These are phyloP conservation scores for Ganaspis brasiliensis DNA, from an alignment of 2,888 invertebrate genomes.

Conservation along the genomic window DNA sequence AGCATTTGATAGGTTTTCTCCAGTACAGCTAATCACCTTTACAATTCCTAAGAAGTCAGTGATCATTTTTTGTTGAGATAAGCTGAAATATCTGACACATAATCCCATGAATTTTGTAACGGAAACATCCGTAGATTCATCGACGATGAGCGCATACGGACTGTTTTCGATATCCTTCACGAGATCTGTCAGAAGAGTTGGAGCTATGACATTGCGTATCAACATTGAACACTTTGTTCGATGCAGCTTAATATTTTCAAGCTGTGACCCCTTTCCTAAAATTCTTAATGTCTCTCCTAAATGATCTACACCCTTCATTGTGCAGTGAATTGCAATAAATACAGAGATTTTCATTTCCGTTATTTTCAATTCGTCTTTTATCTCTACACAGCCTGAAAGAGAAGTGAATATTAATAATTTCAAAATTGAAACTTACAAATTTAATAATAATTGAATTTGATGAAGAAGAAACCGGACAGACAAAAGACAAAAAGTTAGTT, in stretches of 20 bases:
- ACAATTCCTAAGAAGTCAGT: slow-evolving; percentile 63
- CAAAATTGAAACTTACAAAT: no score
- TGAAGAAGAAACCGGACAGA: no score
- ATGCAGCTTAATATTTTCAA: slow-evolving; percentile 55
- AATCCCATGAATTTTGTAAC: slow-evolving; percentile 62
- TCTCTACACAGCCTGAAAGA: no score
- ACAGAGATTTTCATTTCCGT: slow-evolving; percentile 56
- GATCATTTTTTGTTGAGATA: slow-evolving; percentile 52
- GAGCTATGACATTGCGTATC: slow-evolving; percentile 61
- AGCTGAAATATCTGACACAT: slow-evolving; percentile 63
- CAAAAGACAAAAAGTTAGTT: no score
- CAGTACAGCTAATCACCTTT: slow-evolving; percentile 47
- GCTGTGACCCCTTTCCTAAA: slow-evolving; percentile 48
- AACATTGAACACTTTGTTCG: slow-evolving; percentile 63
- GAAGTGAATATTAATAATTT: no score
- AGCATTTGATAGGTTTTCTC: neutral
- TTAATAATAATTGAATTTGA: no score
- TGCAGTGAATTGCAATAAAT: slow-evolving; percentile 58
- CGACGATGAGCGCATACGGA: slow-evolving; percentile 61
- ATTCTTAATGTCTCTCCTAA: slow-evolving; percentile 54
- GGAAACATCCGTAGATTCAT: slow-evolving; percentile 65
- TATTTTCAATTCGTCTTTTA: neutral
- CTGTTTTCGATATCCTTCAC: slow-evolving; percentile 58
- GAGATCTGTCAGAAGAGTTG: slow-evolving; percentile 58
- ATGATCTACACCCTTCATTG: slow-evolving; percentile 59